phyloP scores from a whole-genome alignment of 2,113 vertebrate species.

The Prietella phreatophila region DNA sequence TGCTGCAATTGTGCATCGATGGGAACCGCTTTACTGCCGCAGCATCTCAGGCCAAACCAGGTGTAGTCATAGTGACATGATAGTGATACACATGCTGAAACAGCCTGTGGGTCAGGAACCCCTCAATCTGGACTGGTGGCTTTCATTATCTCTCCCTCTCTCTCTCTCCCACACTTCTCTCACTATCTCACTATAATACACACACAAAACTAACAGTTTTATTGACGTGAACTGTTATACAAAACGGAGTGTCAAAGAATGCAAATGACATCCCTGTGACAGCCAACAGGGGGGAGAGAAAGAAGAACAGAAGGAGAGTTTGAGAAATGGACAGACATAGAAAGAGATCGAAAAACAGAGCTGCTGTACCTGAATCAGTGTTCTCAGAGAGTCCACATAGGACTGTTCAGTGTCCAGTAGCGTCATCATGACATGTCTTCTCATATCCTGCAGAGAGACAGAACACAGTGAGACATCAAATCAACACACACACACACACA shows the following conservation, averaged over 20 bases:
- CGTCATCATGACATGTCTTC: slow-evolving; percentile 98
- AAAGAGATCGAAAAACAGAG: not conserved
- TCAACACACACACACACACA: not conserved
- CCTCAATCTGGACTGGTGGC: not conserved
- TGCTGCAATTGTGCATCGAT: slow-evolving; percentile 24
- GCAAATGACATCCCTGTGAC: not conserved
- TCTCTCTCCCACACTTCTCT: not conserved
- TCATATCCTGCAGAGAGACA: slow-evolving; percentile 85
- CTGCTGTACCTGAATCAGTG: slow-evolving; percentile 88
- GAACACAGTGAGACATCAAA: not conserved
- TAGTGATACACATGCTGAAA: slow-evolving; percentile 12
- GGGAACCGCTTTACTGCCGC: slow-evolving; percentile 27
- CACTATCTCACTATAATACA: not conserved
- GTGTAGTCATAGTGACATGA: slow-evolving; percentile 69
- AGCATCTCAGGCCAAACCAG: slow-evolving; percentile 1
- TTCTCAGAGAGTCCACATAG: slow-evolving; percentile 94
- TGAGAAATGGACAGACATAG: not conserved
- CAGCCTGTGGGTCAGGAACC: not conserved
- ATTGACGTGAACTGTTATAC: not conserved
- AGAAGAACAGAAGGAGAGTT: not conserved
- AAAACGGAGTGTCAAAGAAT: not conserved
- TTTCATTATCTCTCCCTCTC: not conserved
- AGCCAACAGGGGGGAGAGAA: not conserved
- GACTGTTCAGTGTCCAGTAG: slow-evolving; percentile 96
- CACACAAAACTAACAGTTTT: not conserved